Evolutionary conservation across 2,888 invertebrate genomes (phyloP), one percentile per base, ranked within the genome.

Genomic region (Parthenolecanium corni): DNA sequence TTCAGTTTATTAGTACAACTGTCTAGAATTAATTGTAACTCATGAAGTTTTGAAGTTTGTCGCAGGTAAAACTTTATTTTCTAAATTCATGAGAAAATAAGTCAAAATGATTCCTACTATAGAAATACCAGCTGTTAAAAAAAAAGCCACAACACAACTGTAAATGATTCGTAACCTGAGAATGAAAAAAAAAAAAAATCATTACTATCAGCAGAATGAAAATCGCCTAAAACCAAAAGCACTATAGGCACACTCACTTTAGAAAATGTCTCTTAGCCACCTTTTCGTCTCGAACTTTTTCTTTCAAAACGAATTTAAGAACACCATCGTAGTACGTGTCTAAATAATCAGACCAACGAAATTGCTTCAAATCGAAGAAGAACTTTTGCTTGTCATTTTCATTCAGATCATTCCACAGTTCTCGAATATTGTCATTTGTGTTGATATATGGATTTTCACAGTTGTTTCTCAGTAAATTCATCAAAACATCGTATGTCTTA

Each of bases 321-420:
- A 56, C 42, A 16, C 56, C 56, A 24, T 56, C 44, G 46, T 56
- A 56, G 18, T 56, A 56, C 11, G 23, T n/a, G 23, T 56, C 44
- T 11, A 56, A 20, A 46, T 46, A 56, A 3, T 12, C 11, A 14
- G 40, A 24, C 56, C 56, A 56, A 11, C 24, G 40, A 9, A 56
- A 23, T 9, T 6, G 2, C 21, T 23, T 21, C 44, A 56, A 21
- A n/a, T 56, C 46, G 24, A 56, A 56, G 1, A n/a, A 16, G 25
- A 46, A 56, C 3, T 16, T 42, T 24, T 56, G 14, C 25, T 31
- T 20, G 12, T 56, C 56, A 3, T 40, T 18, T 56, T 44, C 44
- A 42, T 56, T 25, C 46, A 56, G 18, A 3, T 46, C 46, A 25
- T 46, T 20, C 56, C 44, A 56, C 4, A 56, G 42, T 56, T 56